Percentiles rank a stretch among this genome's conserved stretches.
phyloP scores from a whole-genome alignment of 64 coral and sea anemone genomes.

The Dendrophyllia cribrosa region DNA sequence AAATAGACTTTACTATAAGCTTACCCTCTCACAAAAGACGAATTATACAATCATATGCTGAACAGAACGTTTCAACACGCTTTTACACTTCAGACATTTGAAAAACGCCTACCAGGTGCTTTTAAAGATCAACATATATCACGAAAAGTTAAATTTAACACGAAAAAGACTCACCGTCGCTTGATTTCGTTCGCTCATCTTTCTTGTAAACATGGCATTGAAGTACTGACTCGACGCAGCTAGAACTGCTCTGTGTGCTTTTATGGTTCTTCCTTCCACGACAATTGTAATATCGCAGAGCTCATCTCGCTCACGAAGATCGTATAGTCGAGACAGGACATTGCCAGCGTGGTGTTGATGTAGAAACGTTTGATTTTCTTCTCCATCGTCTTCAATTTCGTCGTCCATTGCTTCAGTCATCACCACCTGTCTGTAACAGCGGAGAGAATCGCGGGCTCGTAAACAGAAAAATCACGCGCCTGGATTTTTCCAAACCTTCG shows the following conservation, averaged over 20 bases:
- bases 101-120: background rate
- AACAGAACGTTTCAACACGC: background rate
- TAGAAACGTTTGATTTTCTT: conserved; percentile 63
- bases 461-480: background rate
- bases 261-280: conserved; percentile 68
- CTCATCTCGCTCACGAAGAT: conserved; percentile 80
- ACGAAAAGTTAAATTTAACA: background rate
- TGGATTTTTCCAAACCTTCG: background rate
- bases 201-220: conserved; percentile 94
- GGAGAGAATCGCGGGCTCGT: conserved; percentile 46
- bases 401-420: conserved; percentile 53
- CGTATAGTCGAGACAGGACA: conserved; percentile 81
- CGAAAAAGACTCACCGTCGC: conserved; percentile 66
- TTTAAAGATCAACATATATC: background rate
- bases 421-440: conserved; percentile 47
- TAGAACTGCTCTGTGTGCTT: conserved; percentile 83
- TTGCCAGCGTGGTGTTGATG: conserved; percentile 71
- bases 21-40: background rate
- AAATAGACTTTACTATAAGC: background rate
- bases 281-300: conserved; percentile 92
- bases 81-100: background rate
- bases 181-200: conserved; percentile 90
- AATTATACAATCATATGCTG: background rate
- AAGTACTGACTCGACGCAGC: conserved; percentile 95
- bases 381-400: conserved; percentile 28